A percentile compares a stretch with the other conserved stretches of the same genome.
These are phyloP conservation scores for Zygaena filipendulae DNA, from an alignment of 2,888 invertebrate genomes.

Conservation along the genomic window DNA sequence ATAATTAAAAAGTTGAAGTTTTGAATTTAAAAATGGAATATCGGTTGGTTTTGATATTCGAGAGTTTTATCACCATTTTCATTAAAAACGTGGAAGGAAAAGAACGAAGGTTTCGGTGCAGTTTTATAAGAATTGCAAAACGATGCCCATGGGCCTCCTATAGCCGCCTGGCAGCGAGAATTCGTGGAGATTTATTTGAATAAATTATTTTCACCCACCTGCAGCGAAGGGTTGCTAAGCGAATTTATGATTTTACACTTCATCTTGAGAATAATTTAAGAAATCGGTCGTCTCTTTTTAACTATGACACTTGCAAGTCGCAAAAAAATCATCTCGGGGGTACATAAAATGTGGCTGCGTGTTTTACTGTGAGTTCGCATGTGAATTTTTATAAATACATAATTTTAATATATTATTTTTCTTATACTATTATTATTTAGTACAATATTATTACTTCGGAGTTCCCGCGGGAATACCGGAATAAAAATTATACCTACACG, in stretches of 20 bases:
- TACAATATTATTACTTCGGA: constrained; percentile 4
- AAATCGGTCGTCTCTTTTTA: background rate
- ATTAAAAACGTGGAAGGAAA: constrained; percentile 41
- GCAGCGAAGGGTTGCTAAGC: constrained; percentile 58
- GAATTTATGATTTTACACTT: constrained; percentile 41
- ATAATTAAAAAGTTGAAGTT: no score
- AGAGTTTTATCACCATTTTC: constrained; percentile 47
- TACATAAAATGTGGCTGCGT: no score
- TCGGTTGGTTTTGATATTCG: no score
- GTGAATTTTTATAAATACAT: no score
- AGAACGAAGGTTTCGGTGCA: constrained; percentile 39
- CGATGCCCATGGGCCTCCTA: constrained; percentile 51
- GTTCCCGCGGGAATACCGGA: no score
- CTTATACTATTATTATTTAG: constrained; percentile 2
- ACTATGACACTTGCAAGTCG: background rate
- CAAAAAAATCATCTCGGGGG: no score
- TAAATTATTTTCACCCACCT: constrained; percentile 63
- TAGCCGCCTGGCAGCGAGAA: constrained; percentile 35
- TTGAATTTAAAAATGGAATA: no score
- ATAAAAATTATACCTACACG: no score
- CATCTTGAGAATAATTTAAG: constrained; percentile 19
- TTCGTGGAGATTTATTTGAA: constrained; percentile 61
- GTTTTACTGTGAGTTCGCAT: no score
- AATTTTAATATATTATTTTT: constrained; percentile 7
- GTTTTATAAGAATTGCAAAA: constrained; percentile 53